Conservation (phyloP, 2,113 vertebrate genomes). For the Onychostoma macrolepis region DNA sequence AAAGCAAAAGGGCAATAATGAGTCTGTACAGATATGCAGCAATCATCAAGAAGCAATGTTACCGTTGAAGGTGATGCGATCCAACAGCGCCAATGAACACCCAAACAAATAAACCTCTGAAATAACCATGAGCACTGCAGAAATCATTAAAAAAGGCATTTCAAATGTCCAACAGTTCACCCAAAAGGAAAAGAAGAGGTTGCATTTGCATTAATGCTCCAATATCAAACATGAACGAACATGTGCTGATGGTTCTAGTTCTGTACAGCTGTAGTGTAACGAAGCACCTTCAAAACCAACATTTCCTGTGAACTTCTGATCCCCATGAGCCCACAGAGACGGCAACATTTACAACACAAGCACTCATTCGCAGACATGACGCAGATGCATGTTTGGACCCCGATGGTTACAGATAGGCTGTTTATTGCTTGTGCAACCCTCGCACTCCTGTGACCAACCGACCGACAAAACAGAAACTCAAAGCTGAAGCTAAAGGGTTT, state of each 20-base stretch:
- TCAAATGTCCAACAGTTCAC: slow-evolving; percentile 54
- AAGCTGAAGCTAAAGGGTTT: not conserved
- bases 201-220: slow-evolving; percentile 44
- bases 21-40: slow-evolving; percentile 34
- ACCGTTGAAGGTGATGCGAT: not conserved
- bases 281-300: not conserved
- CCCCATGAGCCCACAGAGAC: not conserved
- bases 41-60: not conserved
- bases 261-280: slow-evolving; percentile 11
- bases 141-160: slow-evolving; percentile 62
- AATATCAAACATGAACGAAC: not conserved
- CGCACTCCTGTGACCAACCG: slow-evolving; percentile 36
- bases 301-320: not conserved
- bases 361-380: not conserved
- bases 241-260: not conserved
- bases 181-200: slow-evolving; percentile 59
- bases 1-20: slow-evolving; percentile 69
- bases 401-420: not conserved
- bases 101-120: not conserved
- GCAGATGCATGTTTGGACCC: not conserved
- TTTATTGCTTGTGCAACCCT: slow-evolving; percentile 69
- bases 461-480: not conserved
- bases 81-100: not conserved
- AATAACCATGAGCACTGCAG: not conserved
- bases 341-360: not conserved